Base-by-base conservation (phyloP, 2,888 invertebrate species). In the Bombylius major region DNA sequence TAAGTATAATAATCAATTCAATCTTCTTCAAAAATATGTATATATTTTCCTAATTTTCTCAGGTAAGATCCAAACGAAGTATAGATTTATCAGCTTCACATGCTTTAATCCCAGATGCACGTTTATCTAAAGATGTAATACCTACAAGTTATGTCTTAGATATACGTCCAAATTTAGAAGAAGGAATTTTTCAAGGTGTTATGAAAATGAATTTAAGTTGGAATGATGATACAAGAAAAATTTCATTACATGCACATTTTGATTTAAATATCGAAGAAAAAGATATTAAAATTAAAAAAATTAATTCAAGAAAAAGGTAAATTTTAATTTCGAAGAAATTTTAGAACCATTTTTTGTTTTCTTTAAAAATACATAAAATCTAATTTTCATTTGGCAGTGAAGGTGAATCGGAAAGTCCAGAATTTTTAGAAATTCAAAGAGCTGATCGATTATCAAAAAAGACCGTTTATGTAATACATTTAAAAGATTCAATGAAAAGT, bases 41-140 rank as follows among this genome's bases (percentile, higher is more conserved):
- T 9, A 7, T 11, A 42, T 42, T 4, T 11, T 5, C 3, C 1
- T 42, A 8, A 42, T 42, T 42, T 42, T 42, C 12, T 11, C 6
- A 42, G 39, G 8, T 42, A 11, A 42, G 12, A 11, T 11, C 11
- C 8, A 42, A 42, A 42, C 39, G 82, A 52, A 87, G 87, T 65
- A 84, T 87, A 59, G 87, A 87, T 66, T 70, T 87, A 53, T 84
- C 85, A 63, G 83, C 85, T 59, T 80, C 85, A 0, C 80, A 84
- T 64, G 76, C 79, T 1, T 70, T 85, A 11, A 79, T 82, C 46
- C 78, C 82, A 61, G 85, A 85, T 61, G 77, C 76, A 3, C 77
- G 83, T 5, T 68, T 87, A 52, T 81, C 83, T 1, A 79, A 78
- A 58, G 77, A 81, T 36, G 77, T 87, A 3, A 72, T 78, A 39